phyloP scores from a whole-genome alignment of 2,888 invertebrate species.

The Tenthredo notha region DNA sequence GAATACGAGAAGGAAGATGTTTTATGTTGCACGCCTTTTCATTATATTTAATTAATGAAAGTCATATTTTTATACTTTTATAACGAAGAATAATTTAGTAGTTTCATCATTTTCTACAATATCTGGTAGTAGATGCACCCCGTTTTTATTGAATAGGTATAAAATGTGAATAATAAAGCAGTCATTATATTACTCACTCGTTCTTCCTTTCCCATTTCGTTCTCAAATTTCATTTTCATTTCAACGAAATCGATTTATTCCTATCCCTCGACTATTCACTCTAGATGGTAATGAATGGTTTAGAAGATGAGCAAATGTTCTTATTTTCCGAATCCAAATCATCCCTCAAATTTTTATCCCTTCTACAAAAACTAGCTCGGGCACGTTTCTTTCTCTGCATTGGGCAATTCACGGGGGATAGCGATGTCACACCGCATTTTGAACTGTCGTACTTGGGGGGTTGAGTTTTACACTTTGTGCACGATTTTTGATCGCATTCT shows the following conservation, averaged over 20 bases:
- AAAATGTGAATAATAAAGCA: neutral
- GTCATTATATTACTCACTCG: no score
- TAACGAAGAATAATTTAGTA: neutral
- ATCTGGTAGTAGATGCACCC: neutral
- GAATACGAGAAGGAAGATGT: neutral
- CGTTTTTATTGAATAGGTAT: neutral
- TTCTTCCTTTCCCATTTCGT: no score
- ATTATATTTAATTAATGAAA: neutral
- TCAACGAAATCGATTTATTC: neutral
- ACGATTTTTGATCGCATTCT: constrained; percentile 53
- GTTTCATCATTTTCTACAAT: neutral
- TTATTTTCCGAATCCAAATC: neutral
- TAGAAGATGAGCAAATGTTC: neutral
- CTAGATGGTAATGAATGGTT: neutral
- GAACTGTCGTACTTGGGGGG: neutral
- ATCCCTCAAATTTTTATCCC: neutral
- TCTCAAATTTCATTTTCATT: neutral
- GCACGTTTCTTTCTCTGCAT: constrained; percentile 26
- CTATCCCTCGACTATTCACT: neutral
- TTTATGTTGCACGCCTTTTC: neutral
- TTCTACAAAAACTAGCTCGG: neutral
- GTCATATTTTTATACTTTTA: neutral
- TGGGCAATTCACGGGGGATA: constrained; percentile 4
- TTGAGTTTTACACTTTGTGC: constrained; percentile 33
- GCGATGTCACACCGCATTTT: constrained; percentile 39